phyloP scores from a whole-genome alignment of 1,140 invertebrate genomes.

The Nasonia longicornis region DNA sequence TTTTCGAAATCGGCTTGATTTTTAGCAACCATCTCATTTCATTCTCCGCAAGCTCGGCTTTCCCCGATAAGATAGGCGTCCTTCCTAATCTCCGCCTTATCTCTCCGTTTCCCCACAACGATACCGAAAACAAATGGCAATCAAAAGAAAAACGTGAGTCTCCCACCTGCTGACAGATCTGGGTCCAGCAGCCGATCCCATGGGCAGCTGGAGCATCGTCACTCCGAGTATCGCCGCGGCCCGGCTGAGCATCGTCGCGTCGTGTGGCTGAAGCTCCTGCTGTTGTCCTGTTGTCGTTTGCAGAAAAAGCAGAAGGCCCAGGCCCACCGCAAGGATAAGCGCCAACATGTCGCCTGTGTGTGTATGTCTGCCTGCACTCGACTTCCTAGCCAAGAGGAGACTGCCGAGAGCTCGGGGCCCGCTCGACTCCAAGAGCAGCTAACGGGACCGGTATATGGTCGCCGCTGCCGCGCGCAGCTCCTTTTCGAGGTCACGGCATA shows the following conservation, averaged over 20 bases:
- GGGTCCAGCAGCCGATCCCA: constrained; percentile 58
- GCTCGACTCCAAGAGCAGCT: constrained; percentile 50
- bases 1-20: no score
- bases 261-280: constrained; percentile 33
- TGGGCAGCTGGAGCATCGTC: constrained; percentile 50
- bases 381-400: constrained; percentile 64
- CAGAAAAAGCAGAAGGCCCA: constrained; percentile 54
- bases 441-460: constrained; percentile 59
- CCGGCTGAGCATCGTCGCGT: constrained; percentile 47
- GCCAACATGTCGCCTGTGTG: constrained; percentile 57
- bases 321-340: constrained; percentile 54
- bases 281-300: constrained; percentile 1
- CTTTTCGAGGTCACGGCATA: constrained; percentile 66
- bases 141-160: constrained; percentile 17
- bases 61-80: no score
- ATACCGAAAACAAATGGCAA: no score
- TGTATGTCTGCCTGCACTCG: constrained; percentile 50
- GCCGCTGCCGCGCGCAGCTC: constrained; percentile 14
- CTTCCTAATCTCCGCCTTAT: no score
- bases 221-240: constrained; percentile 54
- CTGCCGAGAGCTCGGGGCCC: constrained; percentile 56
- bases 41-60: no score
- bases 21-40: no score
- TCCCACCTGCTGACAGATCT: constrained; percentile 53
- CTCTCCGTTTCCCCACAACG: no score